A percentile compares a stretch with the other conserved stretches of the same genome.
Conservation (phyloP, 2,888 invertebrate genomes). For the Machimus rusticus region DNA sequence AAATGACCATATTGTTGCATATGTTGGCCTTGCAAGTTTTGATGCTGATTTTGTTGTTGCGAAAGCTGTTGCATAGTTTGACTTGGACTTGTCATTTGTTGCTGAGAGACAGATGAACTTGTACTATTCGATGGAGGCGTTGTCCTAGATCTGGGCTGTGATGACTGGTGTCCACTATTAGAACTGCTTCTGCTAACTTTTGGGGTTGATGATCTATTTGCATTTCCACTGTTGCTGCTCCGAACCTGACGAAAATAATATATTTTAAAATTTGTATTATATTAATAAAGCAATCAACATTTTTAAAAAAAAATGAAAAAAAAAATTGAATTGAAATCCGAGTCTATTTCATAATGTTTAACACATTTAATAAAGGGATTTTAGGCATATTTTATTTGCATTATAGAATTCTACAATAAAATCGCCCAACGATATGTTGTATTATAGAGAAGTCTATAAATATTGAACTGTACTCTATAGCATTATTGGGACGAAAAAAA, state of each 20-base stretch:
- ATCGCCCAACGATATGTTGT: too few relatives aligned
- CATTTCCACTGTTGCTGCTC: constrained; percentile 42
- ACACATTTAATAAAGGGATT: too few relatives aligned
- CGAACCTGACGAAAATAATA: constrained; percentile 35
- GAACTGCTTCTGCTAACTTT: constrained; percentile 56
- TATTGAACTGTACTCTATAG: too few relatives aligned
- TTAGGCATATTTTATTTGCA: too few relatives aligned
- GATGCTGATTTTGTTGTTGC: constrained; percentile 54
- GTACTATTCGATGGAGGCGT: constrained; percentile 59
- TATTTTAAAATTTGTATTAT: neutral
- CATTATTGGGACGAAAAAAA: too few relatives aligned
- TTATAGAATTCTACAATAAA: too few relatives aligned
- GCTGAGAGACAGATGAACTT: constrained; percentile 49
- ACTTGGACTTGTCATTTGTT: constrained; percentile 55
- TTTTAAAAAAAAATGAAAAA: too few relatives aligned
- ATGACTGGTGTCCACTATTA: constrained; percentile 47
- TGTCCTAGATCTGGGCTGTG: constrained; percentile 57
- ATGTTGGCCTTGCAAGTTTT: constrained; percentile 54
- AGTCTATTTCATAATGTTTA: too few relatives aligned
- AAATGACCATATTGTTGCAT: constrained; percentile 59
- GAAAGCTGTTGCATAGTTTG: constrained; percentile 53
- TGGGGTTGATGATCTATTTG: constrained; percentile 59
- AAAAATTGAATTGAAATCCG: too few relatives aligned
- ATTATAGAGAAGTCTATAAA: too few relatives aligned
- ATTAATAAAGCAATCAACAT: too few relatives aligned